A percentile compares a stretch with the other conserved stretches of the same genome.
Evolutionary conservation across 2,888 invertebrate species (phyloP).

Genomic region (Sycophila texana): DNA sequence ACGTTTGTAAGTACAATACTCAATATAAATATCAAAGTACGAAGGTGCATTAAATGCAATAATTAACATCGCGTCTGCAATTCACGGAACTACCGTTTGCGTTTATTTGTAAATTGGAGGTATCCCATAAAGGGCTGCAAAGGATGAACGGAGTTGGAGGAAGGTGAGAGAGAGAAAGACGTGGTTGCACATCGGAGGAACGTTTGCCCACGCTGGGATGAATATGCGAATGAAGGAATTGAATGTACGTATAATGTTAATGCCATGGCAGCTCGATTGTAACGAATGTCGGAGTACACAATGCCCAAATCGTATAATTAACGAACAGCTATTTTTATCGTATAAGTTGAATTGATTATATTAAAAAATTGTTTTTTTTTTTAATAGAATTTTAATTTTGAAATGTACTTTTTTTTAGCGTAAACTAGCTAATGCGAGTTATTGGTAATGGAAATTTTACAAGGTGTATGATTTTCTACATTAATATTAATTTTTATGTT

Average conservation of each 20-base stretch:
- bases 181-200: not conserved
- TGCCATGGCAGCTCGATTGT: too few species aligned
- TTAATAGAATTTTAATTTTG: not conserved
- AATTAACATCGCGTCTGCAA: conserved; percentile 4
- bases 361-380: too few species aligned
- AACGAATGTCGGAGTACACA: too few species aligned
- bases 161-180: too few species aligned
- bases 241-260: not conserved
- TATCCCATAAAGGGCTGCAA: not conserved
- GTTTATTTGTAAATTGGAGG: conserved; percentile 15
- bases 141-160: not conserved
- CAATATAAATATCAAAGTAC: not conserved
- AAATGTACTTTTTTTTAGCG: too few species aligned
- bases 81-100: not conserved
- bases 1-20: not conserved
- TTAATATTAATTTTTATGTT: not conserved
- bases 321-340: too few species aligned
- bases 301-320: too few species aligned
- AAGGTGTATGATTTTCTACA: not conserved
- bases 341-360: too few species aligned
- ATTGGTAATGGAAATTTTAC: too few species aligned
- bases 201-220: not conserved
- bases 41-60: conserved; percentile 26
- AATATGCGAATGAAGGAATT: not conserved
- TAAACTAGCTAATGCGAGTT: too few species aligned